Base-by-base conservation (phyloP, 2,888 invertebrate species). In the Dynastes grantii region DNA sequence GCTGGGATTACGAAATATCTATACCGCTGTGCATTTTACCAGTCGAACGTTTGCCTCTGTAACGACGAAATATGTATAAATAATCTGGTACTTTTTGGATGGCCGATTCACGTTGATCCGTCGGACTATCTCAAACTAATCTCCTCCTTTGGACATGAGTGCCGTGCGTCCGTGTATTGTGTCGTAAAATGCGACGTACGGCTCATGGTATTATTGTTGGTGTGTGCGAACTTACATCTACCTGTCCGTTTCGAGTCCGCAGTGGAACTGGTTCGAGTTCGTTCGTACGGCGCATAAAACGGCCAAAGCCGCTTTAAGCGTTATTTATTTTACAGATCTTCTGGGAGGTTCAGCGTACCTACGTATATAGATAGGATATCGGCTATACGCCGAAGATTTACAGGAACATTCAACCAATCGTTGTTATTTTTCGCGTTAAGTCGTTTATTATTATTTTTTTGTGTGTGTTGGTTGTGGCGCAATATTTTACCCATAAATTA, bases 261-360 rank as follows among this genome's bases (percentile, higher is more conserved):
- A 45, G 2, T 8, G 45, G 45, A 45, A 45, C 45, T 45, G 45
- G 45, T 45, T 45, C 45, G 9, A 8, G 37, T 37, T 5, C 37
- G 11, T 9, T 45, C 45, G 40, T 45, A 8, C 9, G 40, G 40
- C 40, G 40, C 40, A 53, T 53, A 16, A 55, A 55, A 55, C 55
- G 55, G 22, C 22, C 8, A 8, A 22, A 45, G 45, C 45, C 22
- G 55, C 27, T 55, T 55, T 55, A 22, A 55, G 22, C 55, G 55
- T 55, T 55, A 55, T 55, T 55, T 55, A 55, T 55, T 55, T 55
- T 55, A 55, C 55, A 55, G 22, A 55, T 22, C 55, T 55, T 55
- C 22, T 22, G 55, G 45, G 55, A 55, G 55, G 55, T 55, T 55
- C 53, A 2, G 2, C 53, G 13, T 53, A 32, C 32, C 5, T 32